A percentile compares a stretch with the other conserved stretches of the same genome.
These are phyloP conservation scores for Nomada flava DNA, from an alignment of 2,888 invertebrate species.

Conservation along the genomic window DNA sequence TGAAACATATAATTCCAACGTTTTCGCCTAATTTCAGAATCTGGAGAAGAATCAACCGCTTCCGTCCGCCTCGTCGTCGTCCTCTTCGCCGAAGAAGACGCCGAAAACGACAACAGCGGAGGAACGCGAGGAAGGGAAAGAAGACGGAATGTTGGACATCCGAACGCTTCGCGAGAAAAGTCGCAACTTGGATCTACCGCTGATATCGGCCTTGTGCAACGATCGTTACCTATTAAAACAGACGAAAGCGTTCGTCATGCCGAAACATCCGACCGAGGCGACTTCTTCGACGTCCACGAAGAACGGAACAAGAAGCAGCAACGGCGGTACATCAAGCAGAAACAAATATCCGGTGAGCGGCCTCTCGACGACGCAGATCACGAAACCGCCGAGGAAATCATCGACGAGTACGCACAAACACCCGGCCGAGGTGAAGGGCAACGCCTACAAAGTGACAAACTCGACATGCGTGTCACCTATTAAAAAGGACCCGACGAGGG, in stretches of 20 bases:
- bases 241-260: conserved; percentile 93
- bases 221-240: conserved; percentile 95
- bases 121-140: conserved; percentile 68
- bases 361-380: conserved; percentile 86
- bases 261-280: conserved; percentile 86
- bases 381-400: conserved; percentile 86
- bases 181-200: conserved; percentile 94
- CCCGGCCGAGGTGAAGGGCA: conserved; percentile 88
- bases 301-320: conserved; percentile 65
- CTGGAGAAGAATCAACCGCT: conserved; percentile 81
- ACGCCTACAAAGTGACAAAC: conserved; percentile 67
- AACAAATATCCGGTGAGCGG: conserved; percentile 89
- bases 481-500: conserved; percentile 79
- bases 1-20: background rate
- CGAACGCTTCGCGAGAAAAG: conserved; percentile 94
- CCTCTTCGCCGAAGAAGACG: conserved; percentile 62
- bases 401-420: conserved; percentile 88
- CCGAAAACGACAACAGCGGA: conserved; percentile 42
- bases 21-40: conserved; percentile 71
- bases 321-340: conserved; percentile 80
- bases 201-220: conserved; percentile 97
- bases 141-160: conserved; percentile 88
- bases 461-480: conserved; percentile 66
- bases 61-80: conserved; percentile 74
- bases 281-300: conserved; percentile 68